phyloP scores from a whole-genome alignment of 2,888 invertebrate species.

The Machimus atricapillus region DNA sequence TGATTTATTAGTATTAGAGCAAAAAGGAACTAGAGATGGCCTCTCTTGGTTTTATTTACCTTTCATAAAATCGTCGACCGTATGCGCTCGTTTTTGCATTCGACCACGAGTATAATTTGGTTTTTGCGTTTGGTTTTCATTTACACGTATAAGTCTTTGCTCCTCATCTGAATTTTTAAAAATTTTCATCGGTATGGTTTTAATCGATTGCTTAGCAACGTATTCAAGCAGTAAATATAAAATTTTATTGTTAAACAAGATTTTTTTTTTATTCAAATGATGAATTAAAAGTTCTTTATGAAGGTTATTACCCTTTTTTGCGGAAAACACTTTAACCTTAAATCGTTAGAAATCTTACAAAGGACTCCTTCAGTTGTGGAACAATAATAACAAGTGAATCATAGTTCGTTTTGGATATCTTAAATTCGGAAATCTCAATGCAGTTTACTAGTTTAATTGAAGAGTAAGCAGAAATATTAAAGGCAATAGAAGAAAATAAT shows the following conservation, averaged over 20 bases:
- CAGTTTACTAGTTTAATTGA: no score
- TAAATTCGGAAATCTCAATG: no score
- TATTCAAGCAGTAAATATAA: neutral
- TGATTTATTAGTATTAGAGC: neutral
- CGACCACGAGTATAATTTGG: slow-evolving; percentile 52
- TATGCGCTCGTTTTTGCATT: slow-evolving; percentile 54
- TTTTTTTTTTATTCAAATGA: neutral
- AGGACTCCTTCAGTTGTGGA: neutral
- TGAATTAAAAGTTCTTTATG: neutral
- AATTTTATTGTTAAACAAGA: neutral
- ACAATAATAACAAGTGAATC: neutral
- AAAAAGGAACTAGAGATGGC: neutral
- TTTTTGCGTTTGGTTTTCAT: slow-evolving; percentile 48
- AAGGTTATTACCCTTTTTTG: neutral
- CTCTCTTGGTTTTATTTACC: slow-evolving; percentile 49
- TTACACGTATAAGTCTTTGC: slow-evolving; percentile 52
- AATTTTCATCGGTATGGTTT: neutral
- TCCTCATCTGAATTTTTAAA: slow-evolving; percentile 51
- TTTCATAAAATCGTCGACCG: slow-evolving; percentile 55
- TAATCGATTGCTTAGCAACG: neutral
- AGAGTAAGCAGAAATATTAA: no score
- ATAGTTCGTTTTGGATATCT: no score
- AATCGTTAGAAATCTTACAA: neutral
- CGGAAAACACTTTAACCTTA: slow-evolving; percentile 23
- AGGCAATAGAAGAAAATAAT: no score